Evolutionary conservation across 1,140 invertebrate species (phyloP).

Genomic region (Drosophila quadrilineata): DNA sequence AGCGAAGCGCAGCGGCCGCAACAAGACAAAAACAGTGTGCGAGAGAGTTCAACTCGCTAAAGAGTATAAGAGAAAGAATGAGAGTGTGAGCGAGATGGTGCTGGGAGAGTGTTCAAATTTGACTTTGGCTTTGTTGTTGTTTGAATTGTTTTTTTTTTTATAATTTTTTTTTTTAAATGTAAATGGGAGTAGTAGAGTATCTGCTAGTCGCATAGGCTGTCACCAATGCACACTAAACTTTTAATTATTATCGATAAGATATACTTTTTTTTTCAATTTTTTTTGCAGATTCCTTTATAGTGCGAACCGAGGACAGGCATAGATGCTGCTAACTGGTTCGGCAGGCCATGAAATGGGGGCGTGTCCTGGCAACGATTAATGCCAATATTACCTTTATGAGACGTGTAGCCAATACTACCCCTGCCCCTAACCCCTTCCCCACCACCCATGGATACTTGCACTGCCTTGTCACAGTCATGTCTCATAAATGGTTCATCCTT

Average conservation of each 20-base stretch:
- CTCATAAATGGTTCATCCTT: conserved; percentile 21
- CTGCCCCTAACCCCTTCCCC: background rate
- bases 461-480: no score
- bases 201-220: no score
- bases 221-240: no score
- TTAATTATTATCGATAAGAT: no score
- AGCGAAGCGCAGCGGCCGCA: conserved; percentile 25
- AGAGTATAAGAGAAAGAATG: background rate
- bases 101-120: background rate
- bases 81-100: background rate
- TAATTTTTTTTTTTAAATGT: no score
- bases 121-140: conserved; percentile 32
- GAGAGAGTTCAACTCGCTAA: background rate
- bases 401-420: conserved; percentile 1
- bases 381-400: conserved; percentile 31
- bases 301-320: no score
- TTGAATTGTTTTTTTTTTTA: no score
- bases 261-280: no score
- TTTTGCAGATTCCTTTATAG: no score
- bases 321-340: no score
- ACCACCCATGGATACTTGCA: no score
- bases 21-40: background rate
- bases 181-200: no score
- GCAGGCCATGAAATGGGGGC: background rate
- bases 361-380: background rate